A percentile compares a stretch with the other conserved stretches of the same genome.
Conservation (phyloP, 2,113 vertebrate species). For the Gracilinanus agilis region DNA sequence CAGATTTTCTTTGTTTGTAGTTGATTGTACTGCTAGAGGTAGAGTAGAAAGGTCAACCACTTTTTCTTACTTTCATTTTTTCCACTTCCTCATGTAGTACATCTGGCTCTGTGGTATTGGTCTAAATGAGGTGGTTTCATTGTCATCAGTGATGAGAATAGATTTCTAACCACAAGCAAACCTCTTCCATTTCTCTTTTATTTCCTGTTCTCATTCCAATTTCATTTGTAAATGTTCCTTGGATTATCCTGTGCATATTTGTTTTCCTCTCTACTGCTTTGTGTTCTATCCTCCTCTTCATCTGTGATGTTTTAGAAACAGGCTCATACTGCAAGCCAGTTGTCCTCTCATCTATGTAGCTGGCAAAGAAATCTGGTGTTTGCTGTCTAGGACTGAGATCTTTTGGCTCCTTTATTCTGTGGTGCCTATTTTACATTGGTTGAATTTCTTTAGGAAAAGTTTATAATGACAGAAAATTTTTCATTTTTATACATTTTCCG, state of each 20-base stretch:
- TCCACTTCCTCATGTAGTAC: not conserved
- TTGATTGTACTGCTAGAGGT: not conserved
- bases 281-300: not conserved
- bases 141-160: not conserved
- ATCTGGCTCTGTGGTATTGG: not conserved
- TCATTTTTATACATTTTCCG: not conserved
- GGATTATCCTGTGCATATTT: not conserved
- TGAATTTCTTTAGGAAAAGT: not conserved
- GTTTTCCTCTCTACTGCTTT: not conserved
- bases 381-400: not conserved
- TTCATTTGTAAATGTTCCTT: not conserved
- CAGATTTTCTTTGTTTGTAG: not conserved
- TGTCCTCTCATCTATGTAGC: not conserved
- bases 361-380: not conserved
- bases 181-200: not conserved
- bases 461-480: not conserved
- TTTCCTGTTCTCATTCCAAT: not conserved
- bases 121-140: not conserved
- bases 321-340: not conserved
- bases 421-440: not conserved
- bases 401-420: not conserved
- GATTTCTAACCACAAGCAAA: not conserved
- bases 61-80: not conserved
- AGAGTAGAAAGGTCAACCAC: not conserved
- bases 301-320: not conserved